Conservation (phyloP, 2,113 vertebrate species). For the Rhineura floridana region DNA sequence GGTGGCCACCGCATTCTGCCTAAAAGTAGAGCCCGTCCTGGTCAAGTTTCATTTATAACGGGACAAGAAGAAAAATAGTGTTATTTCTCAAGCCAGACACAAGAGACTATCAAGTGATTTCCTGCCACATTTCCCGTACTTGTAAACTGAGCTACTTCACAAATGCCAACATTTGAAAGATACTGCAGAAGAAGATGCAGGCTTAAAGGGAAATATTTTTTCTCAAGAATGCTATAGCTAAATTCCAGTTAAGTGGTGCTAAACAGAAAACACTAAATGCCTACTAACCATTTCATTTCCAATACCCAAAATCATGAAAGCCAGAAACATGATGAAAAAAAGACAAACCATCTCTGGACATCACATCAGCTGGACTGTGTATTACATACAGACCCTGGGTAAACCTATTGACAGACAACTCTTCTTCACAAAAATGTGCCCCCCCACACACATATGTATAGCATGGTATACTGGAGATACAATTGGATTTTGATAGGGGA, state of each 20-base stretch:
- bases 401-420: no score
- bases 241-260: background rate
- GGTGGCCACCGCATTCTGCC: no score
- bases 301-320: background rate
- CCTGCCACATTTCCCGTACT: no score
- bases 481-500: no score
- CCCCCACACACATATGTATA: no score
- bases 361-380: no score
- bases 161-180: background rate
- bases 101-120: background rate
- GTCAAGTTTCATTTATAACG: background rate
- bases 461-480: no score
- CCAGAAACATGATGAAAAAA: no score
- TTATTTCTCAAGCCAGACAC: background rate
- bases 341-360: no score
- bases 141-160: background rate
- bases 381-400: no score
- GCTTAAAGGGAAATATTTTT: background rate
- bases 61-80: background rate
- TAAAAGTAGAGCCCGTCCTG: no score
- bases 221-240: background rate
- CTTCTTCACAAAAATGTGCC: no score
- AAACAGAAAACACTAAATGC: background rate
- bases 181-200: background rate
- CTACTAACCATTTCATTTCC: background rate